These are phyloP conservation scores for Toxonevra muliebris DNA, from an alignment of 2,888 invertebrate species.

Conservation along the genomic window DNA sequence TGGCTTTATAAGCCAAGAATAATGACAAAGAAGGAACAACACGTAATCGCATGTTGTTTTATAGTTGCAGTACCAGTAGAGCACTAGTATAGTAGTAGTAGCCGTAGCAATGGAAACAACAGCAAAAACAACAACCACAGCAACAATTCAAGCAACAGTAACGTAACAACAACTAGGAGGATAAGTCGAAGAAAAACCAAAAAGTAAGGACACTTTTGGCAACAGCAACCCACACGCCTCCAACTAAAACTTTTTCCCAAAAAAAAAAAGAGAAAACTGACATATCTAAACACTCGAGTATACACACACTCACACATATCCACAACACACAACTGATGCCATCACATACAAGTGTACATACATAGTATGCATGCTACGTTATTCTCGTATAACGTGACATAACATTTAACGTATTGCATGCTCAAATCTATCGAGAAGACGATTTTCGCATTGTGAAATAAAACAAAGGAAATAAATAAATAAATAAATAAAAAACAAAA, in stretches of 20 bases:
- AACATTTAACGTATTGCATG: slow-evolving; percentile 1
- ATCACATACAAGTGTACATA: not conserved
- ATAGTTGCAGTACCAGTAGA: slow-evolving; percentile 30
- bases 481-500: not conserved
- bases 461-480: not conserved
- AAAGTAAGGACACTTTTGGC: not conserved
- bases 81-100: not conserved
- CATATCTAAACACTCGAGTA: too few species aligned
- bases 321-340: not conserved
- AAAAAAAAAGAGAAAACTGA: too few species aligned
- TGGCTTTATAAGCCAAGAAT: slow-evolving; percentile 46
- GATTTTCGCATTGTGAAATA: not conserved
- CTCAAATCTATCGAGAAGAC: not conserved
- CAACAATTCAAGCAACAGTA: slow-evolving; percentile 4
- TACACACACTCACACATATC: too few species aligned
- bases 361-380: not conserved
- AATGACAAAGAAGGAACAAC: slow-evolving; percentile 44
- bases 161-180: not conserved
- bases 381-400: not conserved
- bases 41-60: slow-evolving; percentile 46
- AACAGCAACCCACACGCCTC: not conserved
- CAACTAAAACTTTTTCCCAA: not conserved
- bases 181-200: too few species aligned
- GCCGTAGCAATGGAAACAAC: not conserved
- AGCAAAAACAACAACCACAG: slow-evolving; percentile 12